Base-by-base conservation (phyloP, 2,888 invertebrate species). In the Prenolepis imparis region DNA sequence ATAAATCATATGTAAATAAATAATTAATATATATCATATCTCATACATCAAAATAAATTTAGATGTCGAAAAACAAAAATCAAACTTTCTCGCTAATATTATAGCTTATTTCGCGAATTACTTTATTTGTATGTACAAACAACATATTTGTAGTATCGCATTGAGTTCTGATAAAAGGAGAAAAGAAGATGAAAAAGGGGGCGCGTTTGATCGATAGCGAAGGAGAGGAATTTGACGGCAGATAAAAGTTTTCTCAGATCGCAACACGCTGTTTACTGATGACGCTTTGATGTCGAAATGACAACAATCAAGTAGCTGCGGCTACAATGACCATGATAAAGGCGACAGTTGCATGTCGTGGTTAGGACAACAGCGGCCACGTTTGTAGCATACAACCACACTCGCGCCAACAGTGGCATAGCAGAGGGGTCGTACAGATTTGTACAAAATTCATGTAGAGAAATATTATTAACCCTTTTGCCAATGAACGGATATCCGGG, bases 241-340 rank as follows among this genome's bases (percentile, higher is more conserved):
- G 41, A 70, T 44, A 48, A 80, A 80, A 78, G 21, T 77, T 57
- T 3, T 44, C 8, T 48, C 44, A 4, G 36, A 18, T 72, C 44
- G 44, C 36, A 21, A 48, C 41, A 32, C 21, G 32, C 21, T 72
- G 78, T 80, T 80, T 72, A 12, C 48, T 24, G 32, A 44, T 59
- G 59, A 80, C 36, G 72, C 78, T 80, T 80, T 80, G 78, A 80
- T 61, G 78, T 48, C 21, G 44, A 12, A 70, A 61, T 72, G 78
- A 80, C 78, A 80, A 72, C 72, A 18, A 48, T 61, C 59, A 72
- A 72, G 78, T 80, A 72, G 59, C 24, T 59, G 59, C 36, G 18
- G 59, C 68, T 78, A 78, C 78, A 70, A 78, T 44, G 78, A n/a
- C 59, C 15, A 12, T 28, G 77, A 68, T 44, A 78, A 78, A 78